Percentiles rank a stretch among this genome's conserved stretches.
Conservation (phyloP, 2,888 invertebrate genomes). For the Hermaeophaga mercurialis region DNA sequence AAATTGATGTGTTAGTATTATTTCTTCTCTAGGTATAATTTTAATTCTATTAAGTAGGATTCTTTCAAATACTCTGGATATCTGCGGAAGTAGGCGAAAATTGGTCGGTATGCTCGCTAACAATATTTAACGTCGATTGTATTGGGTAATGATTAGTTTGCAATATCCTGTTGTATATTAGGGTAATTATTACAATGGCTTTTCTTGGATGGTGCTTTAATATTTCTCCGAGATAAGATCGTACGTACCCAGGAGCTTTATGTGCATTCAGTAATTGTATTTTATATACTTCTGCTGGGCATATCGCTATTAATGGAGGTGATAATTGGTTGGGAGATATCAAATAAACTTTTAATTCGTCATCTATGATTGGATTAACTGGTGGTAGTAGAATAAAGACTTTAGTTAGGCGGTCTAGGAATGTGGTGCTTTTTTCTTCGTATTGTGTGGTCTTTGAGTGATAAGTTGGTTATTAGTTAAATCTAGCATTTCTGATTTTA, state of each 20-base stretch:
- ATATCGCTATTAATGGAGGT: background rate
- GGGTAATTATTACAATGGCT: too few relatives aligned
- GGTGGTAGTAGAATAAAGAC: background rate
- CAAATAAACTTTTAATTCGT: background rate
- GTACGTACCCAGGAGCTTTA: too few relatives aligned
- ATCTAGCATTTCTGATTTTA: too few relatives aligned
- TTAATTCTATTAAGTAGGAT: background rate
- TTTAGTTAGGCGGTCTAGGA: background rate
- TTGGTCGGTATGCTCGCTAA: background rate
- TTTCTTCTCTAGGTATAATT: background rate
- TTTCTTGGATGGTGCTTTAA: background rate
- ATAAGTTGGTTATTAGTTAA: too few relatives aligned
- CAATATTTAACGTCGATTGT: background rate
- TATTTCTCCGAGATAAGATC: background rate
- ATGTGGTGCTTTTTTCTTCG: too few relatives aligned
- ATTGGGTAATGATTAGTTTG: background rate
- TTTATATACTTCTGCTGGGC: background rate
- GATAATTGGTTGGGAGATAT: background rate
- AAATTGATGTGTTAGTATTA: background rate
- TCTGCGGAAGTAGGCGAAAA: background rate
- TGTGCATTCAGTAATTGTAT: too few relatives aligned
- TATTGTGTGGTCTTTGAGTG: too few relatives aligned
- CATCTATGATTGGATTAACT: background rate
- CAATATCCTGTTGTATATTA: background rate
- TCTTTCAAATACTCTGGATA: background rate